These are phyloP conservation scores for Brenthis daphne DNA, from an alignment of 2,888 invertebrate genomes.

Conservation along the genomic window DNA sequence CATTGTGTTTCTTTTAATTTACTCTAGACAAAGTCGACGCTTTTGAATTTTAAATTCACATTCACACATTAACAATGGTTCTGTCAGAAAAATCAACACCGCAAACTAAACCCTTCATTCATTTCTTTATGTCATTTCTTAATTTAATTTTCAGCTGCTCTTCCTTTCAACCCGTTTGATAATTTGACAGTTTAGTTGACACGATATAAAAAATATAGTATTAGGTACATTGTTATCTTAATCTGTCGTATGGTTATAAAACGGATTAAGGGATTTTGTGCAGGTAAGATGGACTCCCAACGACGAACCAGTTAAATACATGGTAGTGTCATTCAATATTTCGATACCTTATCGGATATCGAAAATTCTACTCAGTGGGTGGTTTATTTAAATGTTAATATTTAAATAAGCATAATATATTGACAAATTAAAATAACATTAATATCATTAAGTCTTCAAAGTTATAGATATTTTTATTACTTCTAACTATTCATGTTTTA, in stretches of 20 bases:
- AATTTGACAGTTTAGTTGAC: slow-evolving; percentile 74
- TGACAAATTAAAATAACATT: slow-evolving; percentile 6
- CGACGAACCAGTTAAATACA: slow-evolving; percentile 43
- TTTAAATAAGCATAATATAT: slow-evolving; percentile 3
- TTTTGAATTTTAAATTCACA: slow-evolving; percentile 57
- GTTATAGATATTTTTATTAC: not conserved
- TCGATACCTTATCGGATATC: slow-evolving; percentile 13
- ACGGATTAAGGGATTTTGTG: slow-evolving; percentile 61
- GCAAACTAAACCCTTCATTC: slow-evolving; percentile 62
- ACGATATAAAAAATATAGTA: slow-evolving; percentile 54
- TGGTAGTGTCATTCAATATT: slow-evolving; percentile 17
- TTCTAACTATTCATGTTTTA: not conserved
- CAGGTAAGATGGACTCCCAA: slow-evolving; percentile 62
- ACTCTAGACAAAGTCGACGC: slow-evolving; percentile 47
- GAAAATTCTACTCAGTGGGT: slow-evolving; percentile 23
- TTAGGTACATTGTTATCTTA: slow-evolving; percentile 56
- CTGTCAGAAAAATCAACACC: slow-evolving; percentile 70
- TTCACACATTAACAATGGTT: slow-evolving; percentile 53
- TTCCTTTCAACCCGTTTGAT: slow-evolving; percentile 61
- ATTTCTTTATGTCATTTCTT: slow-evolving; percentile 50
- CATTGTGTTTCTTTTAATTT: slow-evolving; percentile 44
- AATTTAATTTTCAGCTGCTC: slow-evolving; percentile 68
- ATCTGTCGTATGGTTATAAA: slow-evolving; percentile 50
- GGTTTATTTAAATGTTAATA: slow-evolving; percentile 21
- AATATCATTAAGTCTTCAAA: not conserved